These are phyloP conservation scores for Nyctibius grandis DNA, from an alignment of 2,797 vertebrate species.

Conservation along the genomic window DNA sequence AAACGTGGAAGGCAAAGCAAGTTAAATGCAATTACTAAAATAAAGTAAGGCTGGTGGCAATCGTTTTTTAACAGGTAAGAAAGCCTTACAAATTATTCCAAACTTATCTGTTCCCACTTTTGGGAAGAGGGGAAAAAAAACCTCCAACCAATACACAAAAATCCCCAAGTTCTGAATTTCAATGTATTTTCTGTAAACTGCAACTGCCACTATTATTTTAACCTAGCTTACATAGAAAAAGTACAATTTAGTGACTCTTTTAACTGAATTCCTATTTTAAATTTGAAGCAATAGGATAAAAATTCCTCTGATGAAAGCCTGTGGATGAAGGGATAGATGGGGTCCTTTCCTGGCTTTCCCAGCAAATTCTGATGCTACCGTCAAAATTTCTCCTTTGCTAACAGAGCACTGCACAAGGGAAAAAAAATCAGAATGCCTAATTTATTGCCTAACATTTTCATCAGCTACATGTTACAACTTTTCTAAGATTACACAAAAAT, in stretches of 20 bases:
- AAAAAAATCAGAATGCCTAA: background rate
- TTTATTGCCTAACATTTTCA: background rate
- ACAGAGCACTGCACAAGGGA: background rate
- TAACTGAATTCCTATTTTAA: background rate
- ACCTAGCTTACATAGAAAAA: rapidly evolving
- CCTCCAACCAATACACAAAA: background rate
- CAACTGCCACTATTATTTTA: background rate
- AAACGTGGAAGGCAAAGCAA: background rate
- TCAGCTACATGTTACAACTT: background rate
- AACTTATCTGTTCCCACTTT: background rate
- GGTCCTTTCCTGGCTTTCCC: background rate
- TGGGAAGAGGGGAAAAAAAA: background rate
- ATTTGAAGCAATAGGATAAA: background rate
- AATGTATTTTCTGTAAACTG: background rate
- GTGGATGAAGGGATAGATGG: background rate
- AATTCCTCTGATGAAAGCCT: background rate
- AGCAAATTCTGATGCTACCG: background rate
- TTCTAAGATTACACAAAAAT: background rate
- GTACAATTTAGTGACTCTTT: background rate
- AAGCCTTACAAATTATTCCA: background rate
- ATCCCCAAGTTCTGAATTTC: rapidly evolving
- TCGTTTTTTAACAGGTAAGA: background rate
- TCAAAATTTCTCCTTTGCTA: background rate
- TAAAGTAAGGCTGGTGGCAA: background rate
- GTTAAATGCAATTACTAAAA: background rate